Base-by-base conservation (phyloP, 2,888 invertebrate species). In the Rhabditoides inermis region DNA sequence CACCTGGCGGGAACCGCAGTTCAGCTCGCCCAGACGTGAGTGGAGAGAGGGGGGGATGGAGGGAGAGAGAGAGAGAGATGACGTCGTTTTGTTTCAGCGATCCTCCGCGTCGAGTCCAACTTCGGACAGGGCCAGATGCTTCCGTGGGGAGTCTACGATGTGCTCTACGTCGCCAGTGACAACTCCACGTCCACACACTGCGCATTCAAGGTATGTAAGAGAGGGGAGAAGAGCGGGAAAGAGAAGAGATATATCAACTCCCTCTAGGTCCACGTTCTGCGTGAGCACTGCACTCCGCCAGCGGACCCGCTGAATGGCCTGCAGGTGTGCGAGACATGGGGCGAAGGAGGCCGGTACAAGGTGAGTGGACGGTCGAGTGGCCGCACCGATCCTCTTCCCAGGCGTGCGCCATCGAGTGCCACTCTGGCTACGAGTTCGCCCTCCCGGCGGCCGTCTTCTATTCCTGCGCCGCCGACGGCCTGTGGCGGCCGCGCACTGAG, bases 381-480 rank as follows among this genome's bases (percentile, higher is more conserved):
- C n/a, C n/a, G n/a, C n/a, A n/a, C n/a, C n/a, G n/a, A 30, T 15
- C 22, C 2, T 10, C 15, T 18, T 3, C 28, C 3, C 20, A 80
- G 88, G 73, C 91, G 1, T 94, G 92, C 77, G 89, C 90, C 78
- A 90, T 79, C 15, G 68, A 70, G 39, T 79, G 79, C 61, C 61
- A 70, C 23, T 66, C 73, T 50, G 74, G 75, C 26, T 68, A 62
- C 42, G 70, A 68, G 64, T 95, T 95, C 81, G 90, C 91, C 0
- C 87, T 89, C 76, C 84, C 85, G 52, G 88, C 91, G n/a, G 91
- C 94, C 1, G 87, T 88, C 65, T 94, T 94, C 82, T 95, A 91
- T 78, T 90, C 90, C 1, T 95, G 95, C 76, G 92, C 91, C n/a
- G 88, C 88, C 49, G 92, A 94, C 84, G 95, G 94, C 37, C 88